Evolutionary conservation across 2,797 vertebrate species (phyloP), one percentile per base, ranked within the genome.

Genomic region (Australoheros facetus): DNA sequence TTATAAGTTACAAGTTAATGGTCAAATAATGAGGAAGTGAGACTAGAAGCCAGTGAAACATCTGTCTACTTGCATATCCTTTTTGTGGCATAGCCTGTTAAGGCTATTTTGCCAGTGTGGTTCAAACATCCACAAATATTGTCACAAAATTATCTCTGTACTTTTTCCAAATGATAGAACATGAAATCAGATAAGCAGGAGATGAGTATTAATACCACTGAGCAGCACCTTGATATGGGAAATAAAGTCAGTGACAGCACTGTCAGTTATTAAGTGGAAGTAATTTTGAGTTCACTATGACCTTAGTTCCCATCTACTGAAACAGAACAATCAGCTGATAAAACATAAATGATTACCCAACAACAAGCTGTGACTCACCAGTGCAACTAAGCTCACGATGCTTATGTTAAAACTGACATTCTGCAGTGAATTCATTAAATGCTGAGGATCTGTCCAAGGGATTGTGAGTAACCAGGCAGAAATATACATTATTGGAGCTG

Each of bases 401-500:
- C 98, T 98, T 71, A 98, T 97, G 92, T 99, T 96, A 87, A 99
- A 98, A 92, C 96, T 97, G 91, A 98, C 96, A 3, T 93, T 98
- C 39, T 97, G 97, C 69, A 99, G 95, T 0, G 97, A 96, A 75
- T 96, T 93, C 19, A 95, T 95, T 89, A 99, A 69, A 0, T 90
- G 95, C 81, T 96, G 95, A 51, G 96, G 95, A 89, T 99, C 97
- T 97, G 97, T 98, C 77, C 94, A 95, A 0, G 96, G 96, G 59
- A 99, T 97, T 19, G 97, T 97, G 81, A 99, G 91, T 69, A 99
- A 92, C 98, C 98, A 99, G 0, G 97, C 97, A 75, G 98, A 99
- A 70, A 97, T 97, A 0, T 99, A 99, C 97, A 99, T 98, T 56
- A 99, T 98, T 0, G 98, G 98, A 54, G 98, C 98, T 34, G 98